phyloP scores from a whole-genome alignment of 35 echinoderm and acorn worm genomes.

The Amphiura filiformis region DNA sequence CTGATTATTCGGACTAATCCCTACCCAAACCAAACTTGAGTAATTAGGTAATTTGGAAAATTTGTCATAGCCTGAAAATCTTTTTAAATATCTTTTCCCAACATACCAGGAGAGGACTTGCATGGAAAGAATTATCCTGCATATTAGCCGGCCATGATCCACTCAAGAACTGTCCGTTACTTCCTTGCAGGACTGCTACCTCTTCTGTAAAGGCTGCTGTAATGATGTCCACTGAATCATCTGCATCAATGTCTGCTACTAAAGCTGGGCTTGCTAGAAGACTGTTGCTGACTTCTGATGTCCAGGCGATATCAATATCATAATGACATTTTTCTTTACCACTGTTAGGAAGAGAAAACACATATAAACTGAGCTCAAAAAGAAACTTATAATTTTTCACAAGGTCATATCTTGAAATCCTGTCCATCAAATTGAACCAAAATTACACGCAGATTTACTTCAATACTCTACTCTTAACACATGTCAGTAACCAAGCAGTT shows the following conservation, averaged over 20 bases:
- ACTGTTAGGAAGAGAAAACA: background rate
- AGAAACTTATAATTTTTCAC: too few relatives aligned
- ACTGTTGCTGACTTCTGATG: conserved; percentile 54
- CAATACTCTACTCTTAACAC: too few relatives aligned
- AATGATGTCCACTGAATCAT: conserved; percentile 44
- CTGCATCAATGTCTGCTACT: conserved; percentile 68
- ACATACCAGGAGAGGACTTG: conserved; percentile 67
- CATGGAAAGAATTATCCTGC: conserved; percentile 56
- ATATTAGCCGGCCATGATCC: conserved; percentile 63
- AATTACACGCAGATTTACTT: too few relatives aligned
- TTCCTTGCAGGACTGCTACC: conserved; percentile 43
- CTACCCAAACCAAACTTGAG: too few relatives aligned
- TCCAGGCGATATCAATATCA: conserved; percentile 57
- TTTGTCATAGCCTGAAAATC: too few relatives aligned
- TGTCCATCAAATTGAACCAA: too few relatives aligned
- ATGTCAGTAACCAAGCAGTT: too few relatives aligned
- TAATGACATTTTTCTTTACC: conserved; percentile 40
- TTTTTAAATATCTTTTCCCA: too few relatives aligned
- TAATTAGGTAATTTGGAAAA: too few relatives aligned
- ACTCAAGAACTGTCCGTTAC: conserved; percentile 30
- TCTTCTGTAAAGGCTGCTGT: conserved; percentile 53
- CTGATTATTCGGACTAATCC: too few relatives aligned
- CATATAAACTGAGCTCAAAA: too few relatives aligned
- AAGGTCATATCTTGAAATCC: too few relatives aligned
- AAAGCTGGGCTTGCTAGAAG: conserved; percentile 36